These are phyloP conservation scores for Pseudobourletiella spinata DNA, from an alignment of 1,140 invertebrate genomes.

Conservation along the genomic window DNA sequence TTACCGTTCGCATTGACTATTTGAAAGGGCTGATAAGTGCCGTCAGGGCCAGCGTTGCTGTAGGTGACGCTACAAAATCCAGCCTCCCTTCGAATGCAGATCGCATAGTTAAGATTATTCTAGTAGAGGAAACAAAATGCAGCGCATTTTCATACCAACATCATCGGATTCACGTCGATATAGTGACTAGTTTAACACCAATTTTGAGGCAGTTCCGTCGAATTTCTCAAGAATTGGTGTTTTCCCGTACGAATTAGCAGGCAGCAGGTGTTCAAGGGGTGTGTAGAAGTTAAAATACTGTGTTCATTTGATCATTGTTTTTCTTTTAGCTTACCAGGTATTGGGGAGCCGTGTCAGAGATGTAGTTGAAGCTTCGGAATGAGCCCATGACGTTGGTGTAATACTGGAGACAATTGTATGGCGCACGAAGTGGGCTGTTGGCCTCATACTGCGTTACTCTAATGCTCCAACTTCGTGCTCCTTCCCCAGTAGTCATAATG, in stretches of 20 bases:
- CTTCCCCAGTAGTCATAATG: slow-evolving; percentile 50
- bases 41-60: slow-evolving; percentile 45
- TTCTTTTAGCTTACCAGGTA: slow-evolving; percentile 21
- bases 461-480: slow-evolving; percentile 50
- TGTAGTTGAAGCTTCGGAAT: slow-evolving; percentile 64
- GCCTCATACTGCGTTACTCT: slow-evolving; percentile 49
- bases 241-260: neutral
- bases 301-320: too few species aligned
- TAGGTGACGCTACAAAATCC: slow-evolving; percentile 59
- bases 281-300: neutral
- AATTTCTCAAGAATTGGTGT: neutral
- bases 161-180: too few species aligned
- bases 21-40: slow-evolving; percentile 49
- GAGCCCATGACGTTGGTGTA: slow-evolving; percentile 50
- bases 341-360: slow-evolving; percentile 39
- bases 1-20: slow-evolving; percentile 52
- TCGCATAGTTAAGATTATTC: slow-evolving; percentile 71
- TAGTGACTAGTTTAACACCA: too few species aligned
- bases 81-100: slow-evolving; percentile 55
- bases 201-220: too few species aligned
- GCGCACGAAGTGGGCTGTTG: slow-evolving; percentile 44
- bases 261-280: too few species aligned
- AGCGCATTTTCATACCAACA: too few species aligned
- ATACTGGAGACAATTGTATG: slow-evolving; percentile 59
- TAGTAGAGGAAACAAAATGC: slow-evolving; percentile 44